Percentiles rank a stretch among this genome's conserved stretches.
phyloP scores from a whole-genome alignment of 2,888 invertebrate species.

The Sesia apiformis region DNA sequence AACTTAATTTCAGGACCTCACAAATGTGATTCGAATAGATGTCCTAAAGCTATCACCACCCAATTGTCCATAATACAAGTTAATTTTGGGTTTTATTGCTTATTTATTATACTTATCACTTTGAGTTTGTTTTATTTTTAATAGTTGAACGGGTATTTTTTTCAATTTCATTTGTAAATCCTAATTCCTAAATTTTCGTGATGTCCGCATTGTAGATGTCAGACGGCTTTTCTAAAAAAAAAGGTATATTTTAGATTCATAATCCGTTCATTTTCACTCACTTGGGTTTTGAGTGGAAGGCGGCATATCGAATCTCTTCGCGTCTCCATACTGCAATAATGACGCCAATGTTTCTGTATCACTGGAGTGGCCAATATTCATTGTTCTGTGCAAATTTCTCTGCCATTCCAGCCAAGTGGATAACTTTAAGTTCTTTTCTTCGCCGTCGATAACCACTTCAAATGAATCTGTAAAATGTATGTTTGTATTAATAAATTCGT shows the following conservation, averaged over 20 bases:
- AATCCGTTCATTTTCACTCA: constrained; percentile 15
- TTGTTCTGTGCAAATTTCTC: constrained; percentile 53
- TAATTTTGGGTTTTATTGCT: too few species aligned
- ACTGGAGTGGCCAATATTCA: constrained; percentile 57
- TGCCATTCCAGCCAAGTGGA: constrained; percentile 64
- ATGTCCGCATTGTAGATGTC: too few species aligned
- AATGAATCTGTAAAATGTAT: constrained; percentile 18
- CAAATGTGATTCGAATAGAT: too few species aligned
- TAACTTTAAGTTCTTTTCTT: constrained; percentile 24
- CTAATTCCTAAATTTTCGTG: too few species aligned
- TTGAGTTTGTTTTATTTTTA: too few species aligned
- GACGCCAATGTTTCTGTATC: constrained; percentile 55
- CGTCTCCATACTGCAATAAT: constrained; percentile 62
- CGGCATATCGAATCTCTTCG: constrained; percentile 60
- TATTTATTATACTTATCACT: too few species aligned
- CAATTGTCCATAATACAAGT: too few species aligned
- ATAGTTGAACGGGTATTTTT: too few species aligned
- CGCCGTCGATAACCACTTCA: constrained; percentile 3
- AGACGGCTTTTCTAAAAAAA: not conserved
- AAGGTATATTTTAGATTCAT: not conserved
- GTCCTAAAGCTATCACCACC: too few species aligned
- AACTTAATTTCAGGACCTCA: too few species aligned
- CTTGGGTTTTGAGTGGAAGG: constrained; percentile 48
- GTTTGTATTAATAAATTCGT: too few species aligned
- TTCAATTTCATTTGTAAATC: too few species aligned